Conservation (phyloP, 2,888 invertebrate species). For the Unio pictorum region DNA sequence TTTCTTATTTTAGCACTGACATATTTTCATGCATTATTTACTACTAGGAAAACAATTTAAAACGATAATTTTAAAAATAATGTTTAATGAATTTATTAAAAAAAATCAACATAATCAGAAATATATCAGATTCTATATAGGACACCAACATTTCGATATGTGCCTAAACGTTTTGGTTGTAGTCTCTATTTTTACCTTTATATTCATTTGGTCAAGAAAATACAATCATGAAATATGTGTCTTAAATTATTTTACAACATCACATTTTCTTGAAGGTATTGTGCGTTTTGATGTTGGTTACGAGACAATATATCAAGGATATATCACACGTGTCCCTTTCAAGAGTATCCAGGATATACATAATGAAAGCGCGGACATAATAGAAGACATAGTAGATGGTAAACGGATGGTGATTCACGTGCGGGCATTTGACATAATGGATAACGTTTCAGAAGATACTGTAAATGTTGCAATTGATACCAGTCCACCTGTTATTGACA, state of each 20-base stretch:
- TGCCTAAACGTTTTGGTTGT: neutral
- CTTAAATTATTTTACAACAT: neutral
- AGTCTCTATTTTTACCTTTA: too few relatives aligned
- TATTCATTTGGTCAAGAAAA: neutral
- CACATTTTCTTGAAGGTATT: conserved; percentile 11
- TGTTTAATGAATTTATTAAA: too few relatives aligned
- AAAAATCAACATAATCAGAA: too few relatives aligned
- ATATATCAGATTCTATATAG: too few relatives aligned
- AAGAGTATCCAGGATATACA: conserved; percentile 10
- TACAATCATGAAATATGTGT: too few relatives aligned
- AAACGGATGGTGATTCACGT: conserved; percentile 22
- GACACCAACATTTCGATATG: too few relatives aligned
- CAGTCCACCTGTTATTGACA: conserved; percentile 30
- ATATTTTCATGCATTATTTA: neutral
- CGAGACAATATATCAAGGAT: conserved; percentile 8
- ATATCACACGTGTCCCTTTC: conserved; percentile 1
- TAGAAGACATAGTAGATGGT: conserved; percentile 24
- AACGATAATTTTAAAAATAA: too few relatives aligned
- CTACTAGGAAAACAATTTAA: too few relatives aligned
- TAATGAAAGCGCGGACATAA: conserved; percentile 7
- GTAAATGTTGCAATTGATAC: conserved; percentile 27
- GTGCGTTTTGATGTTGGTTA: neutral
- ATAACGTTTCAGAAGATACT: conserved; percentile 24
- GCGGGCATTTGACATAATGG: conserved; percentile 27
- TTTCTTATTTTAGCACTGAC: too few relatives aligned